Percentiles rank a stretch among this genome's conserved stretches.
Conservation (phyloP, 1,140 invertebrate species). For the Brachionus sp. region DNA sequence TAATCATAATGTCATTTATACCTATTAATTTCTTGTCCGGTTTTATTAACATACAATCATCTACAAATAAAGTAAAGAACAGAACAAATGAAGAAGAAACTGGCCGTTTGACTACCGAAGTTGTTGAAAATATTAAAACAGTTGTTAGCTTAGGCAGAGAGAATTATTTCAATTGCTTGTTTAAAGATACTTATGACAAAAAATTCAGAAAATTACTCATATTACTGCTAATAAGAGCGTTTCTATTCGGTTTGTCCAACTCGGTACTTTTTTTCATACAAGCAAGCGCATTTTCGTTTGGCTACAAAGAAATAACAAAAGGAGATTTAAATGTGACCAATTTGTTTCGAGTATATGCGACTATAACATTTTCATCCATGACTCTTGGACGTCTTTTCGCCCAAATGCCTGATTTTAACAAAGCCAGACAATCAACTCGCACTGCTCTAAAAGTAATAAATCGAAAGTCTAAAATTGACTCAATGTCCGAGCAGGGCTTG, state of each 20-base stretch:
- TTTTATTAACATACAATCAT: conserved; percentile 9
- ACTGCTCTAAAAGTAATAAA: neutral
- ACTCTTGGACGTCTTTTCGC: conserved; percentile 27
- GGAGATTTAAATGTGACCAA: neutral
- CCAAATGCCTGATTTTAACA: neutral
- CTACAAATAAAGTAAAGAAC: neutral
- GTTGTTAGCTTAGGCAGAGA: neutral
- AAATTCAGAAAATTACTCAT: conserved; percentile 9
- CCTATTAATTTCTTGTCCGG: conserved; percentile 65
- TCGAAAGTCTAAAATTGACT: conserved; percentile 44
- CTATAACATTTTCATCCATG: conserved; percentile 39
- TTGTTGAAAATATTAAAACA: conserved; percentile 38
- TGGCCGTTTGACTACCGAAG: conserved; percentile 20
- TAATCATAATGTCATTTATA: conserved; percentile 73
- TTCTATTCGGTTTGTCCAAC: conserved; percentile 11
- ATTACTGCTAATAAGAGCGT: neutral
- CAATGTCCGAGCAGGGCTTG: neutral
- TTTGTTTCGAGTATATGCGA: conserved; percentile 21
- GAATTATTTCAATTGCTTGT: neutral
- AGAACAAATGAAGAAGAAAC: conserved; percentile 5
- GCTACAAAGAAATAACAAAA: neutral
- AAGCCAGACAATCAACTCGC: neutral
- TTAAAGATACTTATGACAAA: conserved; percentile 9
- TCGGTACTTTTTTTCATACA: conserved; percentile 42
- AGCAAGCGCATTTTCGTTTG: conserved; percentile 7